These are phyloP conservation scores for Pleuronectes platessa DNA, from an alignment of 2,113 vertebrate species.

Conservation along the genomic window DNA sequence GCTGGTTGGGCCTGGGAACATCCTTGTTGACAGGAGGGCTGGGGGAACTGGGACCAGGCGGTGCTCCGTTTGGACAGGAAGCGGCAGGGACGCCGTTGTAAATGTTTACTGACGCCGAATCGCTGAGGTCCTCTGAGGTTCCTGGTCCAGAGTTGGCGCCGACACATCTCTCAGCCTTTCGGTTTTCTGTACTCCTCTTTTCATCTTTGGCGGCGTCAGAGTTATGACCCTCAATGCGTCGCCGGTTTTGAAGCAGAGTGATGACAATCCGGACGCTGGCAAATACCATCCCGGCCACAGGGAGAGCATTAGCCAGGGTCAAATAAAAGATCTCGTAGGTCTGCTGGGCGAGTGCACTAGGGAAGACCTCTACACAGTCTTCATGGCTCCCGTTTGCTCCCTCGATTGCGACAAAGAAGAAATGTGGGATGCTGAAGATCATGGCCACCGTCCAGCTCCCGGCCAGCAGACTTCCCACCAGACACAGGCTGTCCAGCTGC, in stretches of 20 bases:
- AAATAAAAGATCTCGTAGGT: slow-evolving; percentile 74
- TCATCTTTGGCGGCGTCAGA: slow-evolving; percentile 16
- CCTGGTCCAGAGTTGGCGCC: neutral
- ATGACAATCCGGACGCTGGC: slow-evolving; percentile 75
- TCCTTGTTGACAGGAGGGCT: neutral
- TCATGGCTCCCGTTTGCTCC: slow-evolving; percentile 42
- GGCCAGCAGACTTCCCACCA: slow-evolving; percentile 64
- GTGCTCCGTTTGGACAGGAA: neutral
- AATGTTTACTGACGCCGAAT: neutral
- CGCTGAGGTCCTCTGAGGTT: slow-evolving; percentile 10
- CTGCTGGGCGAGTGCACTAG: slow-evolving; percentile 19
- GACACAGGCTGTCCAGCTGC: slow-evolving; percentile 70
- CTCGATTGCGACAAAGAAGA: slow-evolving; percentile 53
- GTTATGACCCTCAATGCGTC: slow-evolving; percentile 53
- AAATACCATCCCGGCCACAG: slow-evolving; percentile 70
- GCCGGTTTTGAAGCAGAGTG: slow-evolving; percentile 71
- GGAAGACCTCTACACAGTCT: slow-evolving; percentile 67
- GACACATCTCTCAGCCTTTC: neutral
- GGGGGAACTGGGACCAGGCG: neutral
- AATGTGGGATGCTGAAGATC: slow-evolving; percentile 75
- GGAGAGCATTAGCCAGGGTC: slow-evolving; percentile 73
- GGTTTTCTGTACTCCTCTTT: neutral
- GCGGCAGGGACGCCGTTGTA: slow-evolving; percentile 1
- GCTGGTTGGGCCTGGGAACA: slow-evolving; percentile 22
- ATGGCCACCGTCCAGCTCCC: slow-evolving; percentile 74